A percentile compares a stretch with the other conserved stretches of the same genome.
phyloP scores from a whole-genome alignment of 2,888 invertebrate species.

The Cephonodes hylas region DNA sequence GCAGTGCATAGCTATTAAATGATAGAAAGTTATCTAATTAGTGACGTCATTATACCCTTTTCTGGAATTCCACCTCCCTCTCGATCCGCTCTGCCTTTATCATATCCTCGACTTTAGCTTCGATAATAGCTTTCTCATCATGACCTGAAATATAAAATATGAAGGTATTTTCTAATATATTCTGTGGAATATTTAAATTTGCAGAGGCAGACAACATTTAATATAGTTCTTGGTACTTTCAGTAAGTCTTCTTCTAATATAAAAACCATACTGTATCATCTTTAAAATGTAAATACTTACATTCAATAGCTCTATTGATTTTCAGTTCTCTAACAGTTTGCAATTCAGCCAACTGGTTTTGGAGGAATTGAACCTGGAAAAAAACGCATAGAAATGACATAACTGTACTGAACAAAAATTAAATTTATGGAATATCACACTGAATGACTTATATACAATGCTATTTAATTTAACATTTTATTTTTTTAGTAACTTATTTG shows the following conservation, averaged over 20 bases:
- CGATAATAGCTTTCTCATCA: slow-evolving; percentile 68
- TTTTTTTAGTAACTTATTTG: too few species aligned
- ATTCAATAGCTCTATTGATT: slow-evolving; percentile 70
- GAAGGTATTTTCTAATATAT: background rate
- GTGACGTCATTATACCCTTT: slow-evolving; percentile 77
- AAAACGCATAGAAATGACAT: too few species aligned
- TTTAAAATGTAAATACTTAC: slow-evolving; percentile 45
- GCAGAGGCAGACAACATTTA: slow-evolving; percentile 16
- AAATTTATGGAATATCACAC: too few species aligned
- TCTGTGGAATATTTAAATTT: background rate
- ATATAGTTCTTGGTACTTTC: too few species aligned
- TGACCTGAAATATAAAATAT: slow-evolving; percentile 42
- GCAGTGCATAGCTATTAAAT: background rate
- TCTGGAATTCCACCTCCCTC: slow-evolving; percentile 86
- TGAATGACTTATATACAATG: too few species aligned
- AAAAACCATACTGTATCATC: background rate
- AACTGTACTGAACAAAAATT: too few species aligned
- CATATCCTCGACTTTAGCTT: slow-evolving; percentile 85
- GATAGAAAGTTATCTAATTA: background rate
- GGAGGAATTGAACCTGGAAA: slow-evolving; percentile 62
- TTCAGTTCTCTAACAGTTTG: slow-evolving; percentile 63
- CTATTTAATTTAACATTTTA: too few species aligned
- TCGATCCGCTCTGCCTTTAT: slow-evolving; percentile 85
- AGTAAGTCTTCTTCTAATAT: too few species aligned
- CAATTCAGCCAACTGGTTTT: slow-evolving; percentile 66